Evolutionary conservation across 2,113 vertebrate species (phyloP).

Genomic region (Nyctereutes procyonoides): DNA sequence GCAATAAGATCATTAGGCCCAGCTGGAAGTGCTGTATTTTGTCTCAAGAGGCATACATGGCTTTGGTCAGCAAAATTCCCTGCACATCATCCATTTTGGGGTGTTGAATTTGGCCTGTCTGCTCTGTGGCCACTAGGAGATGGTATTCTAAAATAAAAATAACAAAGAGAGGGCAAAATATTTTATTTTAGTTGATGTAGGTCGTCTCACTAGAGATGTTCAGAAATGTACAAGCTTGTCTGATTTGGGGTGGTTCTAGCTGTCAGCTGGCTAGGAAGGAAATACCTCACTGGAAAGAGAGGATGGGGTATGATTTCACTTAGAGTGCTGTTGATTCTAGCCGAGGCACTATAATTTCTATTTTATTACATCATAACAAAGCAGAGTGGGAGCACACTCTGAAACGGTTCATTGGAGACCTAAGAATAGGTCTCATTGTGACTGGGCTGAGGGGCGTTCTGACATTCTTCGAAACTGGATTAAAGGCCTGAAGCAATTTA

Average conservation of each 20-base stretch:
- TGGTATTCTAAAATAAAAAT: neutral
- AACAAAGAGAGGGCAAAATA: neutral
- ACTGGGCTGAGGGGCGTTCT: neutral
- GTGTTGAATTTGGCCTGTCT: neutral
- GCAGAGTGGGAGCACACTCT: neutral
- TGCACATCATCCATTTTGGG: neutral
- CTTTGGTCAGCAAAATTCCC: neutral
- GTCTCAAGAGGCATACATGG: neutral
- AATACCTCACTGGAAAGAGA: neutral
- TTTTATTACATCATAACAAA: neutral
- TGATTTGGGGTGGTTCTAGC: neutral
- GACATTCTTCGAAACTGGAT: neutral
- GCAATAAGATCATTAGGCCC: neutral
- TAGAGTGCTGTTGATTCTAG: neutral
- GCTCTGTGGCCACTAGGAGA: neutral
- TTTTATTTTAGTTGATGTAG: neutral
- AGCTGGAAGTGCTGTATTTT: neutral
- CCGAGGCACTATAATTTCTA: neutral
- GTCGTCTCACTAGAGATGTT: neutral
- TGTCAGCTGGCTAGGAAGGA: neutral
- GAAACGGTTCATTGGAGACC: neutral
- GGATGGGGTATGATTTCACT: neutral
- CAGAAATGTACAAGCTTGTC: neutral
- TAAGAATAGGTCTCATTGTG: neutral
- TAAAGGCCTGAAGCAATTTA: neutral